Evolutionary conservation across 1,140 invertebrate genomes (phyloP).

Genomic region (Platorchestia sp.): DNA sequence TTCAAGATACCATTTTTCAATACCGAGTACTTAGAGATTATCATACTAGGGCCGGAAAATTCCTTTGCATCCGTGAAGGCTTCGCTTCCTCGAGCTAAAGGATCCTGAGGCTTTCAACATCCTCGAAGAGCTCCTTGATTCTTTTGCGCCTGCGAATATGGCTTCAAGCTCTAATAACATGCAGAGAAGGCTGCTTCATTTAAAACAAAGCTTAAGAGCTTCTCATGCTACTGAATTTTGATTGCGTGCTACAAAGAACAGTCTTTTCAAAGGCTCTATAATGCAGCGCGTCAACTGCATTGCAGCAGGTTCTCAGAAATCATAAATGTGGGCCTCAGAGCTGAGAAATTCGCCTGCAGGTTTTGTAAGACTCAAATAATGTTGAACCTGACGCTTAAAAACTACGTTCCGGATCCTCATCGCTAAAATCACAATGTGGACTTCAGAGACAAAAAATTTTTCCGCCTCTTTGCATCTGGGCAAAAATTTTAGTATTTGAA

Average conservation of each 20-base stretch:
- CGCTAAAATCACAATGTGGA: neutral
- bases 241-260: neutral
- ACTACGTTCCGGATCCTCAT: neutral
- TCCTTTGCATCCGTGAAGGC: neutral
- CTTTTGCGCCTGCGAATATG: neutral
- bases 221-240: neutral
- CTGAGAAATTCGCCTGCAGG: neutral
- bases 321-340: neutral
- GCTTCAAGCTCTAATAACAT: slow-evolving; percentile 41
- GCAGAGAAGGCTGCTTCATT: slow-evolving; percentile 31
- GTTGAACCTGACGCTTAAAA: neutral
- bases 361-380: neutral
- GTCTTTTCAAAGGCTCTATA: neutral
- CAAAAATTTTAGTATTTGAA: neutral
- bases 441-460: neutral
- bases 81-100: neutral
- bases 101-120: neutral
- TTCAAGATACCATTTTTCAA: neutral
- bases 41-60: neutral
- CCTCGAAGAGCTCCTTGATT: neutral
- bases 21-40: neutral
- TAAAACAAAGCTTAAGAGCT: slow-evolving; percentile 16
- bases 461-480: neutral
- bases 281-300: neutral
- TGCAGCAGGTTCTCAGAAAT: neutral